These are phyloP conservation scores for Griposia aprilina DNA, from an alignment of 2,888 invertebrate genomes.

Conservation along the genomic window DNA sequence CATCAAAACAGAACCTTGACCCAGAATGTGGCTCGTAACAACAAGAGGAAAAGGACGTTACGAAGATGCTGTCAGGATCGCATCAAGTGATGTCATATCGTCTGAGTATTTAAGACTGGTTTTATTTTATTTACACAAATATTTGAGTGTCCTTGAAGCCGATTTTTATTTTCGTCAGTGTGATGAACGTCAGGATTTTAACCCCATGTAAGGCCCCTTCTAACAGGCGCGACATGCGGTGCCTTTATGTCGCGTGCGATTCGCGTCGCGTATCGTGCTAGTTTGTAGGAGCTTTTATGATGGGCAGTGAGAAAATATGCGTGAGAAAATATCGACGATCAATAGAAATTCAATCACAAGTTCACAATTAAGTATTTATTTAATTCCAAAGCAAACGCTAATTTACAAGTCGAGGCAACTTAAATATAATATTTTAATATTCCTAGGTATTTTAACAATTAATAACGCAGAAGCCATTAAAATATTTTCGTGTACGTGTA, in stretches of 20 bases:
- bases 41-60: conserved; percentile 79
- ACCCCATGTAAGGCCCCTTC: background rate
- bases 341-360: conserved; percentile 15
- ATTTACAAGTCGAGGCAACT: conserved; percentile 1
- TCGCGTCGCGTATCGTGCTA: no score
- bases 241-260: no score
- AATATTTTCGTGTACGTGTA: conserved; percentile 50
- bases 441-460: conserved; percentile 35
- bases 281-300: no score
- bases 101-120: conserved; percentile 62
- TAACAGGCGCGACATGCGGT: no score
- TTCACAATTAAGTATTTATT: background rate
- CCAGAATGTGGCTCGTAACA: conserved; percentile 77
- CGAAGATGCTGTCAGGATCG: conserved; percentile 62
- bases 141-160: conserved; percentile 41
- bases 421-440: conserved; percentile 2
- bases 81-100: conserved; percentile 66
- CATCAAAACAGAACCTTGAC: conserved; percentile 88
- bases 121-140: conserved; percentile 54
- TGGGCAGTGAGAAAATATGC: conserved; percentile 13
- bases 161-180: conserved; percentile 21
- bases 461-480: conserved; percentile 33
- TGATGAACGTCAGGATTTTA: background rate
- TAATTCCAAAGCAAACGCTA: background rate
- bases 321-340: conserved; percentile 15